Evolutionary conservation across 2,888 invertebrate genomes (phyloP), one percentile per base, ranked within the genome.

Genomic region (Chouioia cunea): DNA sequence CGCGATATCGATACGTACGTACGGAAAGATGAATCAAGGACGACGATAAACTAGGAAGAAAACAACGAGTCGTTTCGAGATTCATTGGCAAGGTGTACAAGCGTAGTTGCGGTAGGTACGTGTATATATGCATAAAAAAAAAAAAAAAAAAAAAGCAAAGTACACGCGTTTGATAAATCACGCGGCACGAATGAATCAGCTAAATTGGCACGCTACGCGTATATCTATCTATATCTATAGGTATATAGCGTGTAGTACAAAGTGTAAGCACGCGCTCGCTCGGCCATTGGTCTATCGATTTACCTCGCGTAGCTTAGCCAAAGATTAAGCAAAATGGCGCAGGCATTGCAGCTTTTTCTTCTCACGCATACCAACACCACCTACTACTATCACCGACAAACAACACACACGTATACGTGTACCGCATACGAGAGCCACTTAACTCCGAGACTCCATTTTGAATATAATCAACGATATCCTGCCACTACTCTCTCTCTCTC

Each of bases 231-330:
- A 58, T 56, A 52, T 47, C 50, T 56, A 27, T n/a, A 52, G 59
- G 47, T 43, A n/a, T 4, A 8, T 54, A 46, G 54, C 27, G n/a
- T 15, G 22, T 27, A 4, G 10, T 22, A 10, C 15, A 18, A 44
- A 16, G n/a, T 71, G 71, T 63, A 73, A 71, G 73, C 75, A 74
- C 75, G 75, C 73, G 75, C 73, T 65, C 52, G 27, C 16, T 44
- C 57, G 65, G 82, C 81, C 83, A 81, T 79, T 82, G 81, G 79
- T 81, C 82, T 83, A 84, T 84, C 82, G 84, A 84, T 81, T 56
- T 23, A 8, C 14, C 50, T 6, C 47, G 18, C 43, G n/a, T n/a
- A n/a, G n/a, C n/a, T n/a, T n/a, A n/a, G n/a, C n/a, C n/a, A n/a
- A n/a, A 71, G 74, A 74, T 76, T 76, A 76, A 74, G 75, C 76